phyloP scores from a whole-genome alignment of 2,888 invertebrate species.

The Clitarchus hookeri region DNA sequence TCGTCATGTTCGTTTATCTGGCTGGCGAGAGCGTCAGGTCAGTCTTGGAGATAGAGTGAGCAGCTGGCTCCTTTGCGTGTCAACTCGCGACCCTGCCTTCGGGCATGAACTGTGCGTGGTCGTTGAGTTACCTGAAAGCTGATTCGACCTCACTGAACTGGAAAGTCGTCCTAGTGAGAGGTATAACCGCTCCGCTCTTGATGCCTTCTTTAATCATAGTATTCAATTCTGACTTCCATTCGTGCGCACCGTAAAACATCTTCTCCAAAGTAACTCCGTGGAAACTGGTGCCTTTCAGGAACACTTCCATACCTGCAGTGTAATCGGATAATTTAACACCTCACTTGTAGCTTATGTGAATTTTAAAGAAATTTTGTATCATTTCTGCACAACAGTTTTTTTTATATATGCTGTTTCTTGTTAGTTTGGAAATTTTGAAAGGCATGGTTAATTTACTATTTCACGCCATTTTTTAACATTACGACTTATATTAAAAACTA shows the following conservation, averaged over 20 bases:
- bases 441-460: no score
- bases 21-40: no score
- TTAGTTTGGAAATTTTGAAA: no score
- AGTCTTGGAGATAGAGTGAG: no score
- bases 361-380: background rate
- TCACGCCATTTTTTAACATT: no score
- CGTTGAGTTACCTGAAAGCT: constrained; percentile 62
- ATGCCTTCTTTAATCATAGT: constrained; percentile 68
- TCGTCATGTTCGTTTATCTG: no score
- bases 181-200: constrained; percentile 67
- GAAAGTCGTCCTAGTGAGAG: constrained; percentile 69
- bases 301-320: constrained; percentile 63
- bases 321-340: background rate
- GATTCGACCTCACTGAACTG: constrained; percentile 67
- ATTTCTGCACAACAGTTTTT: background rate
- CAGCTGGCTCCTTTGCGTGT: no score
- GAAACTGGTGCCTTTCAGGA: constrained; percentile 74
- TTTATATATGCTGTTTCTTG: no score
- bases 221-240: constrained; percentile 61
- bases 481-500: no score
- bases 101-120: no score
- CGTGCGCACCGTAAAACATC: constrained; percentile 59
- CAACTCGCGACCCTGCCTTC: no score
- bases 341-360: background rate
- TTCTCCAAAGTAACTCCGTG: constrained; percentile 79